A percentile compares a stretch with the other conserved stretches of the same genome.
These are phyloP conservation scores for Vollenhovia emeryi DNA, from an alignment of 1,140 invertebrate genomes.

Conservation along the genomic window DNA sequence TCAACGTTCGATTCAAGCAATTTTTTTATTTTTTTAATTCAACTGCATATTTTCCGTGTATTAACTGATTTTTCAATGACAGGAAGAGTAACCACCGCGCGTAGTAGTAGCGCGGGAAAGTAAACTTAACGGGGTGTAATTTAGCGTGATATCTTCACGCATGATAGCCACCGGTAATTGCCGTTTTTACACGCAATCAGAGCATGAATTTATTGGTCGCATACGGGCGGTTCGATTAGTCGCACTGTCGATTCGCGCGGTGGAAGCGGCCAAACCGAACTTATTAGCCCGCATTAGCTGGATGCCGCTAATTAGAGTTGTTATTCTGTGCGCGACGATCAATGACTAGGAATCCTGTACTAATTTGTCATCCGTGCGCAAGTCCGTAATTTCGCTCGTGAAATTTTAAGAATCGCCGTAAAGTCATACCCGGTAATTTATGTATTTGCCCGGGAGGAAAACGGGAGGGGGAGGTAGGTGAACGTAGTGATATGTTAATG, in stretches of 20 bases:
- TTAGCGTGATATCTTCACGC: conserved; percentile 74
- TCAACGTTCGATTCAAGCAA: too few relatives aligned
- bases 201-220: conserved; percentile 74
- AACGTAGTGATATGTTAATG: conserved; percentile 63
- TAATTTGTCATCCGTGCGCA: conserved; percentile 63
- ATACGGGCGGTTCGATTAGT: conserved; percentile 65
- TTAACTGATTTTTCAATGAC: conserved; percentile 44
- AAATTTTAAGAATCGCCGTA: conserved; percentile 47
- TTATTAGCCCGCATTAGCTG: conserved; percentile 64
- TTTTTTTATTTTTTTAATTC: too few relatives aligned
- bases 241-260: conserved; percentile 36
- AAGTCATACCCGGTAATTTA: conserved; percentile 61
- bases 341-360: conserved; percentile 61
- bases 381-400: conserved; percentile 57
- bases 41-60: too few relatives aligned
- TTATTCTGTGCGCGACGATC: conserved; percentile 63
- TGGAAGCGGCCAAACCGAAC: conserved; percentile 15
- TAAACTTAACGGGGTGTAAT: conserved; percentile 62
- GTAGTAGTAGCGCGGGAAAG: conserved; percentile 61
- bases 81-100: neutral
- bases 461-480: neutral
- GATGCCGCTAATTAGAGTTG: conserved; percentile 65
- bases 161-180: conserved; percentile 72
- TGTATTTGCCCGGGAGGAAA: conserved; percentile 41
- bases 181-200: conserved; percentile 73